phyloP scores from a whole-genome alignment of 2,888 invertebrate species.

The Altica lythri region DNA sequence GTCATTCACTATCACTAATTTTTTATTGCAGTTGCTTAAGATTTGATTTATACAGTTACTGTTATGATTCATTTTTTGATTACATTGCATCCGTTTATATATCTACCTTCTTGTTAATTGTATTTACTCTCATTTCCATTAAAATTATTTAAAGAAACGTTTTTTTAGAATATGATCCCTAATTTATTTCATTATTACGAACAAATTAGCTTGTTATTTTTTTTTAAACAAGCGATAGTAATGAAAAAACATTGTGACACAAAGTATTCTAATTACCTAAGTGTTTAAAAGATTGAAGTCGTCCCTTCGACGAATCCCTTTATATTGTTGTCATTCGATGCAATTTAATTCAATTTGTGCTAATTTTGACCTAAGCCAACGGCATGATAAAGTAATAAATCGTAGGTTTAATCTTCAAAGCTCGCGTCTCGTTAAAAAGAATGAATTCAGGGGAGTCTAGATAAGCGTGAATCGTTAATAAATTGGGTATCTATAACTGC shows the following conservation, averaged over 20 bases:
- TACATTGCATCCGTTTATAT: no score
- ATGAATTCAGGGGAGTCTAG: slow-evolving; percentile 10
- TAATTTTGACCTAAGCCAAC: slow-evolving; percentile 12
- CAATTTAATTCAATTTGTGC: slow-evolving; percentile 2
- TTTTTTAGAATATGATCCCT: no score
- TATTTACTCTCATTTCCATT: no score
- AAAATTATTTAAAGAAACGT: no score
- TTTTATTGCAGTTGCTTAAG: no score
- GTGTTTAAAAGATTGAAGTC: not conserved
- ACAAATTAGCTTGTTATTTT: no score
- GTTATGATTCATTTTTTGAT: no score
- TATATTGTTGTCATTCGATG: slow-evolving; percentile 1
- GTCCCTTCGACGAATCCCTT: not conserved
- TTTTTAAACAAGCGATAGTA: no score
- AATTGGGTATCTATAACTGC: not conserved
- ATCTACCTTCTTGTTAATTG: no score
- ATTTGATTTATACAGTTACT: no score
- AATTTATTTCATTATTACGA: no score
- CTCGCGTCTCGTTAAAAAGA: slow-evolving; percentile 6
- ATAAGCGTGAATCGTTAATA: slow-evolving; percentile 7
- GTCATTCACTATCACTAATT: not conserved
- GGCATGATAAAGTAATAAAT: slow-evolving; percentile 13
- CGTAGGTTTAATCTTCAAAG: slow-evolving; percentile 14
- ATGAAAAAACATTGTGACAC: not conserved
- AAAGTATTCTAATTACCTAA: not conserved